Evolutionary conservation across 2,113 vertebrate species (phyloP), one percentile per base, ranked within the genome.

Genomic region (Pseudorectes ferrugineus): DNA sequence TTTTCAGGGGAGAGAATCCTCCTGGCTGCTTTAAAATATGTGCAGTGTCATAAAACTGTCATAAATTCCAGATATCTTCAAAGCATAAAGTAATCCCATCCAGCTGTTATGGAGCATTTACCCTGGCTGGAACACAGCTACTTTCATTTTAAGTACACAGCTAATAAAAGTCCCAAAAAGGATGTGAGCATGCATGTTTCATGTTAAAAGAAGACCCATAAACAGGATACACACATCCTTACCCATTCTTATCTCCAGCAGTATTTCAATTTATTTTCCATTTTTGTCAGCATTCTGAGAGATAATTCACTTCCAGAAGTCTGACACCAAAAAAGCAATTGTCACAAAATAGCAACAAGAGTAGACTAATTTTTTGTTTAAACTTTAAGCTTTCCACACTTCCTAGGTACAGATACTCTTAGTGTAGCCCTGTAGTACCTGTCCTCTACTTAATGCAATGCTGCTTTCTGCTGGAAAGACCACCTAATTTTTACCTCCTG

Each of bases 1-100:
- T 91, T 95, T 94, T 76, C 61, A 88, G 49, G 73, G 42, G 43
- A 70, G 62, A 90, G 78, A 92, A 85, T 90, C 83, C 71, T 93
- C 46, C 46, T 76, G 77, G 45, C 89, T 96, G 58, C 52, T 75
- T 77, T 82, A 19, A 95, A 94, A 91, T 93, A 88, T 76, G 42
- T 95, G 62, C 77, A 66, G 77, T 95, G 93, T 92, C 89, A 95
- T 95, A 93, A 97, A 95, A 73, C 84, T 82, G 78, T 76, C 89
- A 85, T n/a, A 82, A 94, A 95, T 89, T 82, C 89, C 71, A 93
- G 58, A 66, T 94, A 72, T 85, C 88, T 95, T 95, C 93, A 95
- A 94, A 95, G 94, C 89, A 85, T 57, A 36, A 73, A 87, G 31
- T 81, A 95, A 82, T 93, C 88, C 78, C 16, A 6, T 89, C 89